Conservation (phyloP, 2,113 vertebrate genomes). For the Rhagologus leucostigma region DNA sequence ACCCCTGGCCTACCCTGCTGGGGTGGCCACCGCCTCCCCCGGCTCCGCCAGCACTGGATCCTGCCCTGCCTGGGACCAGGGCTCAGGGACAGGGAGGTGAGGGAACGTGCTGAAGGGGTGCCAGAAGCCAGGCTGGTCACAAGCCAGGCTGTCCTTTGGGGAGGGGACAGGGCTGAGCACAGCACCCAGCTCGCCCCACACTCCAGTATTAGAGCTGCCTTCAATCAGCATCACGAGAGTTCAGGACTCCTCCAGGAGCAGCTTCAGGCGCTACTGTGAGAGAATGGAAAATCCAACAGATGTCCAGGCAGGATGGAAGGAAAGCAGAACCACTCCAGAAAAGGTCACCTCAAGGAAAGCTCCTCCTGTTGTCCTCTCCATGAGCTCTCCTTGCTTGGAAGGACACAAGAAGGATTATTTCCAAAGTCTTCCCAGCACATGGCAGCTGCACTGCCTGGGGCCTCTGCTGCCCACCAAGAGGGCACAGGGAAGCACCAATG, state of each 20-base stretch:
- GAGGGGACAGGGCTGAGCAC: background rate
- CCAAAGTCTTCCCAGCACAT: background rate
- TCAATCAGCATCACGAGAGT: background rate
- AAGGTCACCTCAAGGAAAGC: background rate
- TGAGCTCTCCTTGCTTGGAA: background rate
- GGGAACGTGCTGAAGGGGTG: background rate
- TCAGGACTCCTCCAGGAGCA: background rate
- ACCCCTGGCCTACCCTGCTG: background rate
- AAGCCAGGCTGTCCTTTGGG: background rate
- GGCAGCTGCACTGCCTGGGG: background rate
- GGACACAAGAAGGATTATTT: background rate
- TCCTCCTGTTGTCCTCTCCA: background rate
- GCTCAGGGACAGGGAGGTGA: background rate
- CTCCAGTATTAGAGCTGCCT: background rate
- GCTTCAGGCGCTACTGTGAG: background rate
- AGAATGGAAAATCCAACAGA: background rate
- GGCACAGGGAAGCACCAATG: accelerated
- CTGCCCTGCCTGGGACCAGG: background rate
- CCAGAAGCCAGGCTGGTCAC: background rate
- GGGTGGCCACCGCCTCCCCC: background rate
- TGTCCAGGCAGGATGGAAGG: background rate
- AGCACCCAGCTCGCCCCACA: background rate
- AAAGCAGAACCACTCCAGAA: background rate
- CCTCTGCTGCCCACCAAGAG: background rate
- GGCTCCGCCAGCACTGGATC: background rate